Conservation (phyloP, 2,888 invertebrate genomes). For the Rotaria macrura region DNA sequence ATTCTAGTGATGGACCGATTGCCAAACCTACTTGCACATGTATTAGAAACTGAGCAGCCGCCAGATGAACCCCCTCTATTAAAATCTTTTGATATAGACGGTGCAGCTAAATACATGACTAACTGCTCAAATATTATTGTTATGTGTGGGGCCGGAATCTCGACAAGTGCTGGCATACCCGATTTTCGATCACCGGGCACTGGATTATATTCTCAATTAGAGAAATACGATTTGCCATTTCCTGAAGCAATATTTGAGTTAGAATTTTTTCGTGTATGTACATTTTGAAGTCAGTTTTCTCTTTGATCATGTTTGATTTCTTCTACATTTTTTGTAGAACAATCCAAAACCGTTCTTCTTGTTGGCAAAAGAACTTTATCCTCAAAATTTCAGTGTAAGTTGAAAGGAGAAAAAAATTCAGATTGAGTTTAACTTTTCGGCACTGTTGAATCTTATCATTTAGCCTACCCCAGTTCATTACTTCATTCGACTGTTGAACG, state of each 20-base stretch:
- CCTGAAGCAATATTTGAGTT: conserved; percentile 85
- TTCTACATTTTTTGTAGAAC: conserved; percentile 48
- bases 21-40: too few relatives aligned
- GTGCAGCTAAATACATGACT: conserved; percentile 68
- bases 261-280: conserved; percentile 60
- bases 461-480: conserved; percentile 77
- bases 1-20: too few relatives aligned
- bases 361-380: conserved; percentile 76
- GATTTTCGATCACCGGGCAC: conserved; percentile 85
- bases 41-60: too few relatives aligned
- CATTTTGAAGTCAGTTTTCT: too few relatives aligned
- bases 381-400: conserved; percentile 64
- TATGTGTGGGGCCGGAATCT: conserved; percentile 89
- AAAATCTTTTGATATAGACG: conserved; percentile 31
- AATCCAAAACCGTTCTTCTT: conserved; percentile 85
- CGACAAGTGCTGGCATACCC: conserved; percentile 92
- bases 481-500: conserved; percentile 70
- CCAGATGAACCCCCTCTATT: neutral
- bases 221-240: conserved; percentile 77
- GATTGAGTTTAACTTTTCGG: neutral
- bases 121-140: conserved; percentile 75
- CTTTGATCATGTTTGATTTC: neutral
- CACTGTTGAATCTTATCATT: conserved; percentile 35
- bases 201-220: conserved; percentile 78
- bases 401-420: conserved; percentile 1